phyloP scores from a whole-genome alignment of 1,140 invertebrate genomes.

The Lanistes nyassanus region DNA sequence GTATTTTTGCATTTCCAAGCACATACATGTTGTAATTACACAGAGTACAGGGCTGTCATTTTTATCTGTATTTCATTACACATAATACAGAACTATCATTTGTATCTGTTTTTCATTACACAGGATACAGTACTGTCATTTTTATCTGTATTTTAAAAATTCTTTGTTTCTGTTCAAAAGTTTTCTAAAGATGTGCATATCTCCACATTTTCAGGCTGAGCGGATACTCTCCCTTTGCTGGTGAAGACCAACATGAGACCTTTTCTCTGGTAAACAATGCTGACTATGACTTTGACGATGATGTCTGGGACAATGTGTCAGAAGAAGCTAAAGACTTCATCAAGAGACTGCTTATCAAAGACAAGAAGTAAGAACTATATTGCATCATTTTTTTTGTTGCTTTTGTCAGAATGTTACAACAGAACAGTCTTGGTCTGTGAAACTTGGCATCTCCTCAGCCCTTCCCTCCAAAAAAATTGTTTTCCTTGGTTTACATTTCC shows the following conservation, averaged over 20 bases:
- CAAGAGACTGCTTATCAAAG: conserved; percentile 87
- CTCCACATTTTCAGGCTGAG: conserved; percentile 76
- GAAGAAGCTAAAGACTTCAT: conserved; percentile 99
- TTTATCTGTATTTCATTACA: no score
- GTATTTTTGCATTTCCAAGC: no score
- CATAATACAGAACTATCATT: no score
- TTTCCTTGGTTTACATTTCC: background rate
- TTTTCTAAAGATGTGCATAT: background rate
- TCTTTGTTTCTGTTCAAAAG: conserved; percentile 10
- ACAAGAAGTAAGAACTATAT: conserved; percentile 61
- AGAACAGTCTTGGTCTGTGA: no score
- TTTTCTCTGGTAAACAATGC: conserved; percentile 97
- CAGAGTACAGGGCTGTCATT: no score
- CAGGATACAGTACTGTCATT: no score
- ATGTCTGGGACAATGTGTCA: conserved; percentile 88
- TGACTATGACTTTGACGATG: conserved; percentile 97
- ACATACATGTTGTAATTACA: no score
- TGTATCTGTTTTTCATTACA: no score
- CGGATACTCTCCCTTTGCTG: conserved; percentile 97
- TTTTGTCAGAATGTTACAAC: no score
- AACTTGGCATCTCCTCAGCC: no score
- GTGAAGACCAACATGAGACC: conserved; percentile 97
- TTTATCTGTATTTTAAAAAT: no score
- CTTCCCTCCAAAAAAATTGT: no score
- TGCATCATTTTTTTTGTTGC: background rate